Conservation (phyloP, 2,888 invertebrate genomes). For the Thysanoteuthis rhombus region DNA sequence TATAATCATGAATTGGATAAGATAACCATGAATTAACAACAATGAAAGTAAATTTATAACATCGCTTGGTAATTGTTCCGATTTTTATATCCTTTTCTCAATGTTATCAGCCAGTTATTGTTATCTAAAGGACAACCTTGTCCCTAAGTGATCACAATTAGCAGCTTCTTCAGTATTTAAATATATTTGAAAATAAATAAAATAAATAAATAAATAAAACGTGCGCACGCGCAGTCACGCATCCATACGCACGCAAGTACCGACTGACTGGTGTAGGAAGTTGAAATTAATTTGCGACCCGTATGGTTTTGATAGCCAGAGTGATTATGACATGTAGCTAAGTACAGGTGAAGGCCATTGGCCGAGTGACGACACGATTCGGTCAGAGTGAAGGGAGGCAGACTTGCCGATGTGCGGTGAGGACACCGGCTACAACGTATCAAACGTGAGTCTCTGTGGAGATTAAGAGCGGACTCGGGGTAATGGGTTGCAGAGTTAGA, state of each 20-base stretch:
- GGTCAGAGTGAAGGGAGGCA: background rate
- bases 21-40: too few relatives aligned
- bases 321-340: background rate
- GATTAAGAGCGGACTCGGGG: background rate
- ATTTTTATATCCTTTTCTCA: too few relatives aligned
- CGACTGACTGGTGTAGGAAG: background rate
- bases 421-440: background rate
- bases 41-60: too few relatives aligned
- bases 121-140: too few relatives aligned
- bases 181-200: too few relatives aligned
- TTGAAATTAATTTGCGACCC: conserved; percentile 12
- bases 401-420: too few relatives aligned
- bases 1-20: too few relatives aligned
- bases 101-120: too few relatives aligned
- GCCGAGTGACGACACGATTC: background rate
- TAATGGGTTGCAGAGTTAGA: background rate
- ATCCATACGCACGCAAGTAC: background rate
- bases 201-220: too few relatives aligned
- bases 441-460: background rate
- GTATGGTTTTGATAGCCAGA: background rate
- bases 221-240: background rate
- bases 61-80: too few relatives aligned
- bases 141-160: too few relatives aligned
- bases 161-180: too few relatives aligned
- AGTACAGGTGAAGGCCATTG: background rate